Evolutionary conservation across 2,888 invertebrate species (phyloP).

Genomic region (Drosophila kuntzei): DNA sequence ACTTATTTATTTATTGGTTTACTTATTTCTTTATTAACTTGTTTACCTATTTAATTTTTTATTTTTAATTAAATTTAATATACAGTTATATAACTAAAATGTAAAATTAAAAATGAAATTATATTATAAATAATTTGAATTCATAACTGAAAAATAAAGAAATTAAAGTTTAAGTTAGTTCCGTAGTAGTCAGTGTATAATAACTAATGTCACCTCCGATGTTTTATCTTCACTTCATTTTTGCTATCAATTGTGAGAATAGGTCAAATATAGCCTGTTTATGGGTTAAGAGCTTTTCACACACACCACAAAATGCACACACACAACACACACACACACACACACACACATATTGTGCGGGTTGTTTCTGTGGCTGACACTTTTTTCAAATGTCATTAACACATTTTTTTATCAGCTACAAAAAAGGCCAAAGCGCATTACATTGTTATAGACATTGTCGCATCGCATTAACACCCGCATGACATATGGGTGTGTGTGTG

Average conservation of each 20-base stretch:
- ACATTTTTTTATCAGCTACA: conserved; percentile 46
- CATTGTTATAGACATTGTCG: conserved; percentile 21
- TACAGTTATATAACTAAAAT: too few species aligned
- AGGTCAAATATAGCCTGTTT: conserved; percentile 38
- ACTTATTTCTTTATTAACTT: too few species aligned
- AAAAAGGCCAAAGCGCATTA: conserved; percentile 39
- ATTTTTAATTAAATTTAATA: too few species aligned
- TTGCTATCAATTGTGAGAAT: conserved; percentile 3
- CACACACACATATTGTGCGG: conserved; percentile 11
- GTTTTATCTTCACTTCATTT: not conserved
- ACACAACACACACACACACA: conserved; percentile 2
- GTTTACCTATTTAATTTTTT: too few species aligned
- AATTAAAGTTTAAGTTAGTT: too few species aligned
- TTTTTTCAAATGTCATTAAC: conserved; percentile 65
- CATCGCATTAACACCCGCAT: conserved; percentile 16
- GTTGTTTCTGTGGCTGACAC: conserved; percentile 28
- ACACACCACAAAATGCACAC: too few species aligned
- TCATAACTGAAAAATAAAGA: too few species aligned
- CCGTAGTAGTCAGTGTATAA: too few species aligned
- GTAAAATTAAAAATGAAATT: too few species aligned
- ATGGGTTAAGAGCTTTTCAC: conserved; percentile 39
- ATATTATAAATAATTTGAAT: too few species aligned
- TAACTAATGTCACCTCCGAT: too few species aligned
- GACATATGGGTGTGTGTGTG: not conserved
- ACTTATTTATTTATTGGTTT: too few species aligned